A percentile compares a stretch with the other conserved stretches of the same genome.
Evolutionary conservation across 2,113 vertebrate genomes (phyloP).

Genomic region (Siphamia tubifer): DNA sequence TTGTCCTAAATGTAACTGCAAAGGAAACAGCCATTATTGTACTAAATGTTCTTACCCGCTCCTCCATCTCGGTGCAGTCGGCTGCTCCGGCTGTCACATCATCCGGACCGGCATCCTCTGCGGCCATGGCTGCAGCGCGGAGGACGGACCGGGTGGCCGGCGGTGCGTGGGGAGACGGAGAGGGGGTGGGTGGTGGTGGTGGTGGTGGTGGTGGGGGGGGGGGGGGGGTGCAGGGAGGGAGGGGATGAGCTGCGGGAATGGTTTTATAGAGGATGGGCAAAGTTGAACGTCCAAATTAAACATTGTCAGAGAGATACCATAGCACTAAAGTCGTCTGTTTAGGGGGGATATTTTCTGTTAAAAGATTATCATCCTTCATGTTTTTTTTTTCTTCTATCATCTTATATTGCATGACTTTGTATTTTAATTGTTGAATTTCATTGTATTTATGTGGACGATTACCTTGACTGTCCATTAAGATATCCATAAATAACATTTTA

Average conservation of each 20-base stretch:
- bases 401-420: no score
- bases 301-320: no score
- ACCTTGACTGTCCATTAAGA: no score
- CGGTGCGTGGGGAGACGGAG: neutral
- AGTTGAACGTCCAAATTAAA: no score
- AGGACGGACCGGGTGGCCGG: slow-evolving; percentile 2
- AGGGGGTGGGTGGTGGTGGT: neutral
- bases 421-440: no score
- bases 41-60: slow-evolving; percentile 51
- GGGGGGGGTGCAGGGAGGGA: neutral
- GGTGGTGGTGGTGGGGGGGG: neutral
- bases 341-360: no score
- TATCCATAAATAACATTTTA: no score
- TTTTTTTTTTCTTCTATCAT: no score
- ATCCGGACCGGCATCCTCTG: slow-evolving; percentile 45
- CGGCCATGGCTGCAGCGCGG: slow-evolving; percentile 59
- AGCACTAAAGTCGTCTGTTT: no score
- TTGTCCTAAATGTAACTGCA: neutral
- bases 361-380: no score
- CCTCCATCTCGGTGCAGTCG: slow-evolving; percentile 72
- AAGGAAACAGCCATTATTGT: neutral
- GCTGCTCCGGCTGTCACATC: slow-evolving; percentile 18
- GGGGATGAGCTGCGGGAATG: neutral
- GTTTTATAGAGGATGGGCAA: neutral
- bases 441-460: no score